Percentiles rank a stretch among this genome's conserved stretches.
phyloP scores from a whole-genome alignment of 2,797 vertebrate species.

The Pseudomugil tenellus region DNA sequence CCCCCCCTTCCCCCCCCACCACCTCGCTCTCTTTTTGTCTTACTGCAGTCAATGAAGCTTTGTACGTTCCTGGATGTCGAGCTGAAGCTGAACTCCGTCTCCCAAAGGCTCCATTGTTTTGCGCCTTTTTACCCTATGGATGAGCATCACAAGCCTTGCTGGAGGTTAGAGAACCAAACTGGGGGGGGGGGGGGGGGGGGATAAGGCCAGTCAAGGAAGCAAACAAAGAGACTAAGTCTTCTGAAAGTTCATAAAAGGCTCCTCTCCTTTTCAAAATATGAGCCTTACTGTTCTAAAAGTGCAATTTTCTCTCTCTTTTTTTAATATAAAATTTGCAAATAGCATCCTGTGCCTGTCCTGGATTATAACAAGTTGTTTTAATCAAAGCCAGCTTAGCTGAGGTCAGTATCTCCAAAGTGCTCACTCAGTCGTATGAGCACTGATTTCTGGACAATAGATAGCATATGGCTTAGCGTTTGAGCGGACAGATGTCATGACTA shows the following conservation, averaged over 20 bases:
- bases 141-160: slow-evolving; percentile 78
- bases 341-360: slow-evolving; percentile 3
- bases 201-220: slow-evolving; percentile 20
- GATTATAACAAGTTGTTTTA: slow-evolving; percentile 55
- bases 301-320: slow-evolving; percentile 2
- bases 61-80: slow-evolving; percentile 82
- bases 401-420: slow-evolving; percentile 52
- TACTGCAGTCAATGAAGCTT: slow-evolving; percentile 82
- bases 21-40: slow-evolving; percentile 32
- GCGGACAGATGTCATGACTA: slow-evolving; percentile 76
- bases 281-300: slow-evolving; percentile 12
- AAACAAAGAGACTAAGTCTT: slow-evolving; percentile 36
- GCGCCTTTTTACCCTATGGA: slow-evolving; percentile 69
- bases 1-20: slow-evolving; percentile 13
- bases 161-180: slow-evolving; percentile 38
- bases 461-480: slow-evolving; percentile 76
- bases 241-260: slow-evolving; percentile 13
- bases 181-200: slow-evolving; percentile 25
- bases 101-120: slow-evolving; percentile 85
- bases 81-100: slow-evolving; percentile 70
- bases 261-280: slow-evolving; percentile 17
- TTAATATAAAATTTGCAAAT: slow-evolving; percentile 6
- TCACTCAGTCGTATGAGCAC: slow-evolving; percentile 47
- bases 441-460: slow-evolving; percentile 67
- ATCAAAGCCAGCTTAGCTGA: slow-evolving; percentile 49